Evolutionary conservation across 2,797 vertebrate species (phyloP).

Genomic region (Clangula hyemalis): DNA sequence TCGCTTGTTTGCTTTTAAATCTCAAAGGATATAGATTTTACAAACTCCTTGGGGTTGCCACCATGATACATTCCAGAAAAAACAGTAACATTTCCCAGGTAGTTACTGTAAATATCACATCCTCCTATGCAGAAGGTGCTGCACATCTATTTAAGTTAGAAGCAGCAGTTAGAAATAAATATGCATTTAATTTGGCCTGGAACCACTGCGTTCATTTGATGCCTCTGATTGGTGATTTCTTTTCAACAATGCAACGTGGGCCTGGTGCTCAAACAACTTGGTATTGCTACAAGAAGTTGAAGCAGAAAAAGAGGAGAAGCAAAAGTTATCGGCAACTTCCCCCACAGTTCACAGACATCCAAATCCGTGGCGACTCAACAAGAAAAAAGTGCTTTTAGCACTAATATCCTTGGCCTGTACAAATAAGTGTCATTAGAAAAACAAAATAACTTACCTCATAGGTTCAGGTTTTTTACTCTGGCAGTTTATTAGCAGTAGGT

Average conservation of each 20-base stretch:
- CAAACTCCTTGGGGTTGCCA: neutral
- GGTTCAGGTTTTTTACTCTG: slow-evolving; percentile 98
- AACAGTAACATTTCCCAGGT: neutral
- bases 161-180: neutral
- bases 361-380: rapidly evolving
- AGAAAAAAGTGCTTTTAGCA: neutral
- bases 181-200: neutral
- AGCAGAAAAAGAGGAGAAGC: neutral
- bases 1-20: neutral
- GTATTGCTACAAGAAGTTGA: neutral
- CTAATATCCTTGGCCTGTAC: neutral
- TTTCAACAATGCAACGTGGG: neutral
- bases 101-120: neutral
- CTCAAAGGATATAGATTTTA: neutral
- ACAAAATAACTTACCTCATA: slow-evolving; percentile 81
- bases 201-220: neutral
- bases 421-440: neutral
- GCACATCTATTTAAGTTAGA: neutral
- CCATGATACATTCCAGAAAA: neutral
- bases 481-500: slow-evolving; percentile 96
- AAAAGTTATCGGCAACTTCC: neutral
- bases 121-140: neutral
- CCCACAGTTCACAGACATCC: rapidly evolving
- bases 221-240: neutral
- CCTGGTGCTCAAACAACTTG: neutral